Base-by-base conservation (phyloP, 1,140 invertebrate genomes). In the Agrilus planipennis region DNA sequence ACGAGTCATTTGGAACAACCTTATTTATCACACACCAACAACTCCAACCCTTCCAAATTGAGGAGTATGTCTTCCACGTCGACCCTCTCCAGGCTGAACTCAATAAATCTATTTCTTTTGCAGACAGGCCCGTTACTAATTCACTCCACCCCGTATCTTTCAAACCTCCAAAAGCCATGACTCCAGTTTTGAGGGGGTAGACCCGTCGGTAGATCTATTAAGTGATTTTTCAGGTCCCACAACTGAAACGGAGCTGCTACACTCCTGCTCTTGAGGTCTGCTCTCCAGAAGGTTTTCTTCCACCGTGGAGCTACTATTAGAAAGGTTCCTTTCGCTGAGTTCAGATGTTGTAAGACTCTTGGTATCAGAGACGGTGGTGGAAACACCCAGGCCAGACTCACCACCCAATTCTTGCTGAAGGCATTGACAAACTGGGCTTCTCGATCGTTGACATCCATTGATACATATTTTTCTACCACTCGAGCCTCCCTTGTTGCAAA, bases 201-300 rank as follows among this genome's bases (percentile, higher is more conserved):
- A 12, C 12, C 10, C 11, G 44, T 35, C 32, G 9, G 5, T 4
- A 31, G 25, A 29, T 45, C 30, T 25, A 35, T 4, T n/a, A 45
- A 31, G 18, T 41, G 22, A 19, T 41, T 31, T 6, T 35, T 22
- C 12, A 60, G 45, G 21, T 52, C 45, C 19, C 35, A 27, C 10
- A 60, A 45, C 7, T 36, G 45, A 16, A 51, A 47, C 3, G 57
- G 57, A 3, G 49, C 34, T 7, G 41, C 44, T 12, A 54, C 18
- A 2, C 51, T 50, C 43, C 57, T 22, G 1, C 32, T 18, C 29
- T 53, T 52, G 10, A 63, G 44, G 21, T 63, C 59, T 6, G 54
- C 31, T 39, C 50, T 49, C 60, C 57, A 60, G 34, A 58, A 63
- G 3, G 54, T 50, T 27, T 55, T 50, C 14, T 53, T 44, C 59